Evolutionary conservation across 2,888 invertebrate genomes (phyloP), one percentile per base, ranked within the genome.

Genomic region (Sylvicola cinctus): DNA sequence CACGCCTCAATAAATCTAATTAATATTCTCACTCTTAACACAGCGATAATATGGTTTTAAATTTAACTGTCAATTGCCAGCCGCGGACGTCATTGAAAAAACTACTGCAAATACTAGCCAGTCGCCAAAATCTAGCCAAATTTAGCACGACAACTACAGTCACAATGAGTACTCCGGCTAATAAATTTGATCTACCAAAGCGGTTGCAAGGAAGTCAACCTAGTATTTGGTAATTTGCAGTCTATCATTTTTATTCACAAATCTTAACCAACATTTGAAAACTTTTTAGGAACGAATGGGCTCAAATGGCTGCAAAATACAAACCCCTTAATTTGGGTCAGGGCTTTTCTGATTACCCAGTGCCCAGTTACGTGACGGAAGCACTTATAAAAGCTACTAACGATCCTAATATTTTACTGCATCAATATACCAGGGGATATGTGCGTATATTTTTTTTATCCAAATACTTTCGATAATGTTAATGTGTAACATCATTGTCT

Each of bases 371-470:
- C 62, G 78, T 93, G 2, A 74, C 76, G 1, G 68, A 80, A 45
- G 74, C 80, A 3, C 59, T 95, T 36, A 65, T 69, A 0, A 66
- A 74, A 12, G 72, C 75, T 14, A 65, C 76, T 0, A 59, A 54
- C 1, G 68, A 71, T 38, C 65, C 70, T 0, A 79, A 88, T 60
- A 71, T 73, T 14, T 56, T 84, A 7, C 50, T 85, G 25, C 79
- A 93, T 54, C 95, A 96, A 52, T 96, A 96, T 47, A 90, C 93
- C 0, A 66, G 95, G 50, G 85, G 88, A 49, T 90, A 77, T 70
- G 91, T 93, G 66, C 71, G 76, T 68, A 40, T 17, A n/a, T n/a
- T n/a, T n/a, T n/a, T 32, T 33, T 8, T 29, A 17, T 25, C 33
- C n/a, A 30, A 16, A 26, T 15, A n/a, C 12, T 11, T 12, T 10